Evolutionary conservation across 1,140 invertebrate species (phyloP), one percentile per base, ranked within the genome.

Genomic region (Geopemphigus sp.): DNA sequence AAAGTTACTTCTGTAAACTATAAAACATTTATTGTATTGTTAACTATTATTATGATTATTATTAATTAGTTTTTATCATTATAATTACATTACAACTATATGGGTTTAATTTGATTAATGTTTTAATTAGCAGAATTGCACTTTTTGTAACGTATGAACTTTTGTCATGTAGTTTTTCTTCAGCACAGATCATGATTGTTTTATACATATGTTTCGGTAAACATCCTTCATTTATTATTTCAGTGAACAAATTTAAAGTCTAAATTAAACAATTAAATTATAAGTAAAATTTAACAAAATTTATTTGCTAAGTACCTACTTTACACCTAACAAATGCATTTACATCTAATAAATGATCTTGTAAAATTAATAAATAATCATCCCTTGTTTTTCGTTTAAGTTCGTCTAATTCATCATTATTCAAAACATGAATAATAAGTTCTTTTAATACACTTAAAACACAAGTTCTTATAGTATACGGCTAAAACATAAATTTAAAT

Each of bases 251-350:
- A 39, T 83, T 81, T 26, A 84, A 66, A 10, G 59, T 82, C 83
- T 84, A 54, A 47, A 19, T 24, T 32, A 12, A 50, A 14, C 17
- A 8, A 32, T 80, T 39, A 47, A 80, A n/a, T 12, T 15, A 47
- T 24, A 53, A 26, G 54, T 50, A 47, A 11, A 15, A 59, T 17
- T 39, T 57, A 45, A 45, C 15, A 45, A 26, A 47, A 22, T 5
- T n/a, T 32, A 45, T 22, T 29, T 59, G 57, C 45, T 17, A 66
- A 14, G n/a, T 81, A 81, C 73, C 63, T 80, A 92, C 90, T 86
- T 92, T 93, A 61, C 92, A 91, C 76, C 95, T 87, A 1, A 95
- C 94, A 84, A 93, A 94, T 5, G 94, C 92, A 83, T 94, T 91
- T 1, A 89, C 83, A 85, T 97, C 95, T 82, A 92, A 89, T 63